phyloP scores from a whole-genome alignment of 1,140 invertebrate genomes.

The Eupristina koningsbergeri region DNA sequence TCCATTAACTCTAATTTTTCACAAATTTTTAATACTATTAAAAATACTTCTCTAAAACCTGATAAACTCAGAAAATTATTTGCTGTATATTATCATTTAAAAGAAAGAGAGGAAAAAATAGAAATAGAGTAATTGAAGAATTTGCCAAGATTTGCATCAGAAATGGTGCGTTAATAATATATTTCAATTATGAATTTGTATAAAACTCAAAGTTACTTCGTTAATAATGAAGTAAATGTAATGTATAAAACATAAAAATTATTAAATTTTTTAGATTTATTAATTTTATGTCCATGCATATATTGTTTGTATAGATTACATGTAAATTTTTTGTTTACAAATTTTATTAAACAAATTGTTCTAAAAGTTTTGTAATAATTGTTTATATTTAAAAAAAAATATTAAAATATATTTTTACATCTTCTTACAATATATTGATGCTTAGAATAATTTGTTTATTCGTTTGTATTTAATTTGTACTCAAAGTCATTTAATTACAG shows the following conservation, averaged over 20 bases:
- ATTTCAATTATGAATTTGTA: constrained; percentile 21
- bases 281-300: not conserved
- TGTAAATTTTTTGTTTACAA: constrained; percentile 7
- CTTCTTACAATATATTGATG: not conserved
- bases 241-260: not conserved
- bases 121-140: constrained; percentile 14
- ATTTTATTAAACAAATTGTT: not conserved
- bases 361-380: not conserved
- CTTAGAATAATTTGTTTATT: not conserved
- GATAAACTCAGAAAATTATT: constrained; percentile 44
- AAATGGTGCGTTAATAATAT: not conserved
- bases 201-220: not conserved
- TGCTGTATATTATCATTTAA: constrained; percentile 46
- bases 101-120: constrained; percentile 43
- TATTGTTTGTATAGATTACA: constrained; percentile 11
- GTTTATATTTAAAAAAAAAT: not conserved
- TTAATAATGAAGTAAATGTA: not conserved
- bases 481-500: not conserved
- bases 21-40: constrained; percentile 37
- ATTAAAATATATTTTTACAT: too few species aligned
- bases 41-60: constrained; percentile 41
- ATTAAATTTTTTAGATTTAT: not conserved
- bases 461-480: not conserved
- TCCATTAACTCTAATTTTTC: constrained; percentile 45
- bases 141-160: not conserved